A percentile compares a stretch with the other conserved stretches of the same genome.
These are phyloP conservation scores for Triplophysa yarkandensis DNA, from an alignment of 2,797 vertebrate species.

Conservation along the genomic window DNA sequence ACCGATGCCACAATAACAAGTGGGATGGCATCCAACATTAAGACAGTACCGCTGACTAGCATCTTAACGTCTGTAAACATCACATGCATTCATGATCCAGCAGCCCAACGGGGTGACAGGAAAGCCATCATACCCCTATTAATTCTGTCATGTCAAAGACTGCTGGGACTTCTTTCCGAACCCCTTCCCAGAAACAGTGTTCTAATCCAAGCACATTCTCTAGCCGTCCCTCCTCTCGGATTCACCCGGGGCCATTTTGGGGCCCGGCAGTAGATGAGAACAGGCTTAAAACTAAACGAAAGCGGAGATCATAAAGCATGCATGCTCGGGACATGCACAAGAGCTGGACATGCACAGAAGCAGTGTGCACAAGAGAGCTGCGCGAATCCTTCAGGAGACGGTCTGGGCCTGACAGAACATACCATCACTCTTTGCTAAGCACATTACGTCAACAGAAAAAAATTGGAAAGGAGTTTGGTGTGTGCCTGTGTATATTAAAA, in stretches of 20 bases:
- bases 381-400: slow-evolving; percentile 43
- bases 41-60: slow-evolving; percentile 46
- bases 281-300: neutral
- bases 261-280: slow-evolving; percentile 23
- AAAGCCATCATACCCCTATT: slow-evolving; percentile 5
- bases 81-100: neutral
- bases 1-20: too few species aligned
- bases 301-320: neutral
- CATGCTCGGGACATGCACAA: neutral
- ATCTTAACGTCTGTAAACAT: slow-evolving; percentile 37
- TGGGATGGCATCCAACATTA: slow-evolving; percentile 45
- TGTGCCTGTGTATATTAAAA: neutral
- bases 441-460: slow-evolving; percentile 46
- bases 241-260: slow-evolving; percentile 31
- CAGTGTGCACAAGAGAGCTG: neutral
- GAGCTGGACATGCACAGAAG: neutral
- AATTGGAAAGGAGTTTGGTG: slow-evolving; percentile 25
- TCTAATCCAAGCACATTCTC: slow-evolving; percentile 53
- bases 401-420: slow-evolving; percentile 50
- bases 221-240: slow-evolving; percentile 22
- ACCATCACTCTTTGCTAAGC: slow-evolving; percentile 44
- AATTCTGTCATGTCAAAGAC: neutral
- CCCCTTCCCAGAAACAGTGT: slow-evolving; percentile 57
- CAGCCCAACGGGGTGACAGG: neutral
- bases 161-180: slow-evolving; percentile 29